These are phyloP conservation scores for Nothobranchius furzeri DNA, from an alignment of 2,113 vertebrate genomes.

Conservation along the genomic window DNA sequence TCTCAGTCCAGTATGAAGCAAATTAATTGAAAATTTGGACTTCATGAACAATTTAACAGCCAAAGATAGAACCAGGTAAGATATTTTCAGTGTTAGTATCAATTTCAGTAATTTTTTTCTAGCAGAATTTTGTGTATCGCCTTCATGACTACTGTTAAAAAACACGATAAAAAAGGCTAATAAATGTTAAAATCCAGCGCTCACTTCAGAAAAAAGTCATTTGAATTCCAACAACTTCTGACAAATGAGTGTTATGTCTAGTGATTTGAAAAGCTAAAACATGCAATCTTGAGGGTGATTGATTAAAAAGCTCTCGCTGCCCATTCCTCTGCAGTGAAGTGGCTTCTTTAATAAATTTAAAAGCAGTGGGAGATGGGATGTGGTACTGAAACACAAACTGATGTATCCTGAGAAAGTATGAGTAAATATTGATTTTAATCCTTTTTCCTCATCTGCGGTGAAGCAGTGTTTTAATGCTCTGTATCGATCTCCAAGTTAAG, in stretches of 20 bases:
- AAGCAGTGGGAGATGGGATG: background rate
- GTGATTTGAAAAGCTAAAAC: background rate
- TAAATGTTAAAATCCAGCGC: too few relatives aligned
- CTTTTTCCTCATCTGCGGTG: background rate
- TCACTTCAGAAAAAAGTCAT: too few relatives aligned
- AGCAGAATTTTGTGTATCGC: background rate
- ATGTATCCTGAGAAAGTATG: constrained; percentile 6
- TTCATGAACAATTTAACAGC: background rate
- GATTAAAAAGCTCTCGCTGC: constrained; percentile 2
- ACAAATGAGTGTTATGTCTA: too few relatives aligned
- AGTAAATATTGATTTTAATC: constrained; percentile 23
- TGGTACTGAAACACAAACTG: constrained; percentile 4
- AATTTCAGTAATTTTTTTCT: too few relatives aligned
- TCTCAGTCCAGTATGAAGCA: constrained; percentile 14
- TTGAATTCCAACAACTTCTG: too few relatives aligned
- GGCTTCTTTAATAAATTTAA: constrained; percentile 8
- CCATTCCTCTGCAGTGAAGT: background rate
- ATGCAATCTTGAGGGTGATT: background rate
- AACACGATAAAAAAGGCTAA: too few relatives aligned
- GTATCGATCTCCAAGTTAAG: background rate
- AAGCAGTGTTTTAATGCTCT: background rate
- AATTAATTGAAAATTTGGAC: background rate
- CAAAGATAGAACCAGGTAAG: background rate
- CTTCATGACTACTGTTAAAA: too few relatives aligned
- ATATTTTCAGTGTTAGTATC: background rate